Base-by-base conservation (phyloP, 2,113 vertebrate genomes). In the Phainopepla nitens region DNA sequence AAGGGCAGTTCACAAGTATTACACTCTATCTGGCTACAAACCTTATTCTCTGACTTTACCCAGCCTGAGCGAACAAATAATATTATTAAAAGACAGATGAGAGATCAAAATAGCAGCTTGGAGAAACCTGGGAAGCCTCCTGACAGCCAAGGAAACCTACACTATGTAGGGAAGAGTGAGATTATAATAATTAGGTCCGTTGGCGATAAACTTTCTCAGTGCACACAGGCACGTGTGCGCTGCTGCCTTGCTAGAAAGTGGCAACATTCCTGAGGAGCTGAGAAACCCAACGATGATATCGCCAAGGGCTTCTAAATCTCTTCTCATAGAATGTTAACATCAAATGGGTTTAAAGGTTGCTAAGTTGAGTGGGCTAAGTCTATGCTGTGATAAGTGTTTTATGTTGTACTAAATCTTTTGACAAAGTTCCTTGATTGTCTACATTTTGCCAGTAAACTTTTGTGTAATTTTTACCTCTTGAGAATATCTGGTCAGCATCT, bases 121-220 rank as follows among this genome's bases (percentile, higher is more conserved):
- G 61, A 93, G 71, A 75, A 82, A 25, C 36, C 47, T 36, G 36
- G 87, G 45, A 89, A 91, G 80, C 71, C 65, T 90, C 66, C 42
- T 15, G 56, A 85, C 61, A 82, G 87, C 65, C 92, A 83, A 70
- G 68, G 83, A 86, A 82, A 79, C 45, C 68, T 71, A 28, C 15
- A 33, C 28, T 31, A 31, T 53, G 57, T 80, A 58, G 58, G 78
- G 89, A 90, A 79, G 56, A 93, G 73, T 0, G 2, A 83, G 83
- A 90, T 79, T 76, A 75, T 6, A 78, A 66, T 87, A 95, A 91
- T 93, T 94, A 91, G 90, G 92, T 82, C 94, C 86, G 71, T 2
- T 73, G 58, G 87, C 9, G 4, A 68, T 89, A 47, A 92, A 58
- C 64, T 82, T 31, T 44, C 60, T 62, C 44, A 23, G 70, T 10